Conservation (phyloP, 1,140 invertebrate species). For the Nasonia giraulti region DNA sequence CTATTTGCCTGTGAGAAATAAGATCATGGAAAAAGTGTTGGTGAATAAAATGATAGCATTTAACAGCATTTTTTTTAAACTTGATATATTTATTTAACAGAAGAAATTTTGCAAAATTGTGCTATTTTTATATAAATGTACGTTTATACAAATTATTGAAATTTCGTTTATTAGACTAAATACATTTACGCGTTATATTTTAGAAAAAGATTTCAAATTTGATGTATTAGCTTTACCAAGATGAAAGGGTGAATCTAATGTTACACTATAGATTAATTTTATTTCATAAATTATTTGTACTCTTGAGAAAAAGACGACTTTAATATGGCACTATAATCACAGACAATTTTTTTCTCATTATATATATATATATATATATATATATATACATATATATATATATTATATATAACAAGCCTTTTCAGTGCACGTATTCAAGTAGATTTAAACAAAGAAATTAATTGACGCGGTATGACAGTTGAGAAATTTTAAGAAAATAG, state of each 20-base stretch:
- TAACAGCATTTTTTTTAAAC: neutral
- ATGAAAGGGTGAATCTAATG: neutral
- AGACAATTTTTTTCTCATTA: slow-evolving; percentile 25
- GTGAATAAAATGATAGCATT: neutral
- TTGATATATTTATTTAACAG: neutral
- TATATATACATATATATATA: neutral
- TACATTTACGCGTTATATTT: neutral
- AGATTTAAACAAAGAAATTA: neutral
- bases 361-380: neutral
- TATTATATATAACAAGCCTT: too few species aligned
- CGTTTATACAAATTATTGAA: neutral
- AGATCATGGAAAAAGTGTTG: too few species aligned
- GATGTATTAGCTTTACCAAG: neutral
- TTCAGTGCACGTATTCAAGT: neutral
- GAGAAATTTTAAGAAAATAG: slow-evolving; percentile 20
- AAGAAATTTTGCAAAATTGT: neutral
- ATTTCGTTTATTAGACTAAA: neutral
- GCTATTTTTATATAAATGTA: neutral
- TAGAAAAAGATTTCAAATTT: too few species aligned
- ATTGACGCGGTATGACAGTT: neutral
- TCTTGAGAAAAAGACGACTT: slow-evolving; percentile 20
- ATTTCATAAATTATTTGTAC: neutral
- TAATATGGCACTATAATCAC: slow-evolving; percentile 45
- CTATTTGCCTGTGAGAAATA: too few species aligned
- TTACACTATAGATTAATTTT: neutral